Conservation (phyloP, 2,797 vertebrate species). For the Argya squamiceps region DNA sequence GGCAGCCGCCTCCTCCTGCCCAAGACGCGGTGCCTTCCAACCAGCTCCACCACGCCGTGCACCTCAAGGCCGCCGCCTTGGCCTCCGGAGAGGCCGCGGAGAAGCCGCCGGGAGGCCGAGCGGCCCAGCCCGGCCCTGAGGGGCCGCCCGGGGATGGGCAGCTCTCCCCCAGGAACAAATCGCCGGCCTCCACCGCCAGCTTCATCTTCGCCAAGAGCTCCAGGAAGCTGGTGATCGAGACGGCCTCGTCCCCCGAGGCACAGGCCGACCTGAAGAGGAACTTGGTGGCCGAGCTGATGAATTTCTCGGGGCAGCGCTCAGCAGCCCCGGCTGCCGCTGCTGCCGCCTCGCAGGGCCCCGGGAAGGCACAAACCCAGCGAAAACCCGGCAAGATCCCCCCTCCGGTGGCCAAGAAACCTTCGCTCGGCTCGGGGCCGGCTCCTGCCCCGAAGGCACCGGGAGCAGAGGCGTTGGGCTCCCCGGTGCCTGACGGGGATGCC, state of each 20-base stretch:
- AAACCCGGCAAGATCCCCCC: slow-evolving; percentile 86
- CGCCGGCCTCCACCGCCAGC: slow-evolving; percentile 88
- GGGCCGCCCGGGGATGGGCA: neutral
- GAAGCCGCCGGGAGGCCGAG: neutral
- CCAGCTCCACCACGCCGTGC: slow-evolving; percentile 87
- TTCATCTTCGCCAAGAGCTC: slow-evolving; percentile 93
- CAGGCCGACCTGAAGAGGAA: slow-evolving; percentile 80
- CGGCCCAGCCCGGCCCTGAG: neutral
- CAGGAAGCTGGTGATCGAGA: slow-evolving; percentile 84
- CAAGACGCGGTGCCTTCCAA: slow-evolving; percentile 71
- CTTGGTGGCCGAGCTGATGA: slow-evolving; percentile 80
- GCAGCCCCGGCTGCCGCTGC: neutral
- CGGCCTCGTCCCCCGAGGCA: slow-evolving; percentile 72
- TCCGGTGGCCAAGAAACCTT: slow-evolving; percentile 92
- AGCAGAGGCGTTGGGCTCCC: neutral
- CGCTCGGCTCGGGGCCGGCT: slow-evolving; percentile 6
- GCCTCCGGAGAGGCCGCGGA: slow-evolving; percentile 54
- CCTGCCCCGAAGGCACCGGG: neutral
- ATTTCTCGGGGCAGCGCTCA: slow-evolving; percentile 77
- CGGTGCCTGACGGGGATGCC: neutral
- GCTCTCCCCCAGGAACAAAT: slow-evolving; percentile 70
- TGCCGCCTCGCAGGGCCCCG: neutral
- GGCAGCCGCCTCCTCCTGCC: slow-evolving; percentile 68
- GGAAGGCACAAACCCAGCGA: slow-evolving; percentile 60
- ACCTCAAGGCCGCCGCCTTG: slow-evolving; percentile 83